Evolutionary conservation across 2,888 invertebrate genomes (phyloP), one percentile per base, ranked within the genome.

Genomic region (Drosophila nr. fundita): DNA sequence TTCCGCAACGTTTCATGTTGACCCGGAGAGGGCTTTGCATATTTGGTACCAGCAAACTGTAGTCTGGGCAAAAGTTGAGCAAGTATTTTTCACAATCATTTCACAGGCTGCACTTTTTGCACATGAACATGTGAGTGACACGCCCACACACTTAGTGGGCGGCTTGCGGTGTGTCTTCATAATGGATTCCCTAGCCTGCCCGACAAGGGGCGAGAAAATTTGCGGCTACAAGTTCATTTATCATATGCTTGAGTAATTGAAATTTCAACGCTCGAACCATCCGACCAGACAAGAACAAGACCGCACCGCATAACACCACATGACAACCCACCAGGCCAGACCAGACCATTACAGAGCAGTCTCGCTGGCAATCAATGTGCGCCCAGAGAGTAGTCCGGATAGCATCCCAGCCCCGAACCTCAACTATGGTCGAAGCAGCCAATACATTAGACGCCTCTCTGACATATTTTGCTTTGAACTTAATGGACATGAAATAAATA

Each of bases 401-500:
- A 57, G 73, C 73, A 81, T 78, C 73, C 78, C 65, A 67, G 40
- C 38, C 63, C 21, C 55, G 27, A 24, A 10, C 21, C 50, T 57
- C 55, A 27, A 38, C 21, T 36, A 15, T 57, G 18, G 18, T 11
- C 54, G 45, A 34, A 42, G 34, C 68, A 81, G 77, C 81, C 85
- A 85, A 85, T 85, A 89, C 85, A 85, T 85, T 85, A 85, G 86
- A 76, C 68, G 63, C 66, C 80, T 71, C 50, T 74, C 81, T 71
- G 89, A 89, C 84, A 89, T 89, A 82, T 85, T 82, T 72, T 73
- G 81, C 90, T 90, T 85, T 90, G 89, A 85, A 89, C 85, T 88
- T 85, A 85, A 85, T 85, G 85, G 90, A 85, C 86, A 90, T 88
- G 90, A 81, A 90, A 90, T 88, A 86, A 81, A 90, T 89, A 83